Evolutionary conservation across 2,888 invertebrate species (phyloP).

Genomic region (Desoria tigrina): DNA sequence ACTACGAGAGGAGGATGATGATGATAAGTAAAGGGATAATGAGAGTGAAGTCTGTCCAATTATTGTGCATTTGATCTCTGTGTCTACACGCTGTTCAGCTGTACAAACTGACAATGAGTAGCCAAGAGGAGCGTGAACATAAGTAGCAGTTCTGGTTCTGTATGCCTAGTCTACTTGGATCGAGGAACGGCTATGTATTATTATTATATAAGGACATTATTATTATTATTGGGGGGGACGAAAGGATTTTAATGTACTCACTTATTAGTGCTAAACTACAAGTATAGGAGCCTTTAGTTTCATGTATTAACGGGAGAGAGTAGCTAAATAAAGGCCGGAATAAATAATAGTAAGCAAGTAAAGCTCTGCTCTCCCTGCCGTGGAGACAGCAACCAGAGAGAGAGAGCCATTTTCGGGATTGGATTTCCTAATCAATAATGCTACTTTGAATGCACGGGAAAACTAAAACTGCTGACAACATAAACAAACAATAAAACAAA

Average conservation of each 20-base stretch:
- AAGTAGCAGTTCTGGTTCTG: not conserved
- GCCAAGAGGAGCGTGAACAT: not conserved
- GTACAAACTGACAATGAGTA: constrained; percentile 26
- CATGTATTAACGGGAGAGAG: not conserved
- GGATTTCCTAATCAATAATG: constrained; percentile 54
- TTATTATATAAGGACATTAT: no score
- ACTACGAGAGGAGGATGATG: no score
- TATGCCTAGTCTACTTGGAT: no score
- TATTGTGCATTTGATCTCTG: constrained; percentile 32
- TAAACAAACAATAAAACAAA: constrained; percentile 55
- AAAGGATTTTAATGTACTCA: constrained; percentile 4
- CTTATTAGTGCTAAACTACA: not conserved
- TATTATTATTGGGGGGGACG: no score
- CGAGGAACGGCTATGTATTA: no score
- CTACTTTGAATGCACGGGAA: constrained; percentile 53
- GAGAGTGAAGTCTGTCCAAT: constrained; percentile 19
- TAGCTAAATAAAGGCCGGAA: not conserved
- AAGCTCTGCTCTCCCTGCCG: no score
- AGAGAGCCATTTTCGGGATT: constrained; percentile 51
- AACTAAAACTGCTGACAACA: constrained; percentile 55
- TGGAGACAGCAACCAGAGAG: no score
- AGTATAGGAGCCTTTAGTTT: not conserved
- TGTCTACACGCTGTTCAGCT: constrained; percentile 25
- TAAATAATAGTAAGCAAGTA: not conserved
- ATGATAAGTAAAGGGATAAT: constrained; percentile 5